Percentiles rank a stretch among this genome's conserved stretches.
These are phyloP conservation scores for Drosophila simulans DNA, from an alignment of 1,140 invertebrate species.

Conservation along the genomic window DNA sequence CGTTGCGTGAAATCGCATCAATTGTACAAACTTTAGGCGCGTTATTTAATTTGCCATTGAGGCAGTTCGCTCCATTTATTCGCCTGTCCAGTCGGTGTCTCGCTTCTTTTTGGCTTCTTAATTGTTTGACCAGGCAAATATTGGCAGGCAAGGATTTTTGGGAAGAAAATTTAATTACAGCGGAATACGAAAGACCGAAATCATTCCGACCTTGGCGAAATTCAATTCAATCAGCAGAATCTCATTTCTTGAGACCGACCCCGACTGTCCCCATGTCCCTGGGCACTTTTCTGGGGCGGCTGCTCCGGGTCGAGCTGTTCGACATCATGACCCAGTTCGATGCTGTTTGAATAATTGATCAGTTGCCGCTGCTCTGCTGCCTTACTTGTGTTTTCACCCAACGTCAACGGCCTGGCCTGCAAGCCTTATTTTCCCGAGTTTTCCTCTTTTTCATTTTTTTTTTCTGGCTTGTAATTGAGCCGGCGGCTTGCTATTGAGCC, in stretches of 20 bases:
- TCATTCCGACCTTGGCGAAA: constrained; percentile 73
- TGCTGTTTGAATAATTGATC: constrained; percentile 79
- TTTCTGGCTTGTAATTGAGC: constrained; percentile 39
- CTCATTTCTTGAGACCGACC: constrained; percentile 24
- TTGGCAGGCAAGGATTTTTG: constrained; percentile 40
- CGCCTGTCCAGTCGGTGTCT: constrained; percentile 41
- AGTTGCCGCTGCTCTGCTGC: constrained; percentile 50
- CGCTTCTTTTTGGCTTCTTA: constrained; percentile 22
- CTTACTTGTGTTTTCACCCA: constrained; percentile 23
- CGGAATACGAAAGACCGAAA: constrained; percentile 48
- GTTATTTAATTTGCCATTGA: constrained; percentile 83
- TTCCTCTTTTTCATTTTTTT: constrained; percentile 1
- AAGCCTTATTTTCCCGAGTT: background rate
- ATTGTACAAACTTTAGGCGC: constrained; percentile 82
- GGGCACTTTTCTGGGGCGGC: constrained; percentile 31
- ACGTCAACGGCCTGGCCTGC: constrained; percentile 33
- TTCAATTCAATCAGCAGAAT: constrained; percentile 72
- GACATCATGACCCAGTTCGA: constrained; percentile 80
- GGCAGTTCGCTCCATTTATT: constrained; percentile 78
- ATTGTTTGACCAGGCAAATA: constrained; percentile 42
- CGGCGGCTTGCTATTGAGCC: constrained; percentile 40
- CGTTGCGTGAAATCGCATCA: constrained; percentile 79
- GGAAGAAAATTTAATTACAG: constrained; percentile 66
- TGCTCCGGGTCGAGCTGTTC: constrained; percentile 41
- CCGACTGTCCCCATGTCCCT: constrained; percentile 19